Conservation (phyloP, 2,797 vertebrate genomes). For the Steatocranus sp. region DNA sequence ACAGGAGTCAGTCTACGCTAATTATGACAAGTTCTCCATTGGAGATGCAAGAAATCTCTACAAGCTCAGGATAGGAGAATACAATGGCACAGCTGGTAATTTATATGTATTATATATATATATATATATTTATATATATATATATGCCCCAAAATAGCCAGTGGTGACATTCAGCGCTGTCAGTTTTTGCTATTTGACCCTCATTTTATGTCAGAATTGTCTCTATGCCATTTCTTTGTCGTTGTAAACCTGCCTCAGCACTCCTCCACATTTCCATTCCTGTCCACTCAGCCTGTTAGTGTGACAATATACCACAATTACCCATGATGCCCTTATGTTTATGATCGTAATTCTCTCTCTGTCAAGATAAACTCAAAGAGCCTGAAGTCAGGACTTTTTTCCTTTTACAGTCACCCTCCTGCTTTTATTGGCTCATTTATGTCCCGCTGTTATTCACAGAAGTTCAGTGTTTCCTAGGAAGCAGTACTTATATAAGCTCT, state of each 20-base stretch:
- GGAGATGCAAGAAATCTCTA: slow-evolving; percentile 88
- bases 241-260: neutral
- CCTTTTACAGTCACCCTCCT: neutral
- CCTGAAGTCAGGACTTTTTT: neutral
- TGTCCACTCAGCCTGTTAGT: slow-evolving; percentile 43
- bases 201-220: neutral
- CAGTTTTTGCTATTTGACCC: neutral
- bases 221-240: neutral
- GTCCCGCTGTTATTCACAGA: neutral
- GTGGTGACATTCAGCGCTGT: neutral
- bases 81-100: slow-evolving; percentile 94
- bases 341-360: slow-evolving; percentile 31
- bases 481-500: neutral
- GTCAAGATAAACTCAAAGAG: slow-evolving; percentile 24
- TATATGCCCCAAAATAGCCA: neutral
- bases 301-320: slow-evolving; percentile 51
- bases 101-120: neutral
- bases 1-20: slow-evolving; percentile 87
- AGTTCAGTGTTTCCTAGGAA: neutral
- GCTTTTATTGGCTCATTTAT: neutral
- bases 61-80: slow-evolving; percentile 91
- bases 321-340: slow-evolving; percentile 47
- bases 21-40: slow-evolving; percentile 90
- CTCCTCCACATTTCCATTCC: slow-evolving; percentile 13
- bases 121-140: neutral